phyloP scores from a whole-genome alignment of 2,888 invertebrate genomes.

The Lordiphosa andalusiaca region DNA sequence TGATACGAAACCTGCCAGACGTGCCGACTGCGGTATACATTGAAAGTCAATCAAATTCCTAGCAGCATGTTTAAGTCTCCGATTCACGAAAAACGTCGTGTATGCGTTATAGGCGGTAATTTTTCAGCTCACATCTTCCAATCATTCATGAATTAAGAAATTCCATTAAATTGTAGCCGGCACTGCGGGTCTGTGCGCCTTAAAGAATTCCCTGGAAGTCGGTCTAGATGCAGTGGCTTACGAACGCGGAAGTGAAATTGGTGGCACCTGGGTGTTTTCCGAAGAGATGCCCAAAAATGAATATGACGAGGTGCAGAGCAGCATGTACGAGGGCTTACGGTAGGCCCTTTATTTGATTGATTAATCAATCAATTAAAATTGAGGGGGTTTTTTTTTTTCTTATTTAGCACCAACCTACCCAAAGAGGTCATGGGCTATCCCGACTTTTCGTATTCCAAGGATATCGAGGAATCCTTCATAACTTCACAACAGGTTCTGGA shows the following conservation, averaged over 20 bases:
- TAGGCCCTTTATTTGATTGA: slow-evolving; percentile 81
- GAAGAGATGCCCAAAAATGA: slow-evolving; percentile 87
- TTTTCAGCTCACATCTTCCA: too few relatives aligned
- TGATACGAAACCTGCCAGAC: slow-evolving; percentile 3
- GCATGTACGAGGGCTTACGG: slow-evolving; percentile 95
- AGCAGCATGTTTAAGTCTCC: slow-evolving; percentile 43
- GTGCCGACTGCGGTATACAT: not conserved
- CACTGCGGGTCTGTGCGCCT: slow-evolving; percentile 91
- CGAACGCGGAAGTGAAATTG: slow-evolving; percentile 88
- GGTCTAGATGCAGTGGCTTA: slow-evolving; percentile 85
- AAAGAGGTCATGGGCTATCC: slow-evolving; percentile 97
- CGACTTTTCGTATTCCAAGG: slow-evolving; percentile 88
- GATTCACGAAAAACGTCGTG: slow-evolving; percentile 57
- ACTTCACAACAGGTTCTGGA: slow-evolving; percentile 87
- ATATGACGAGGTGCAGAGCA: slow-evolving; percentile 92
- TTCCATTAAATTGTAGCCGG: slow-evolving; percentile 83
- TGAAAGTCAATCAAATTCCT: not conserved
- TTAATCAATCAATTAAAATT: not conserved
- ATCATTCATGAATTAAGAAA: not conserved
- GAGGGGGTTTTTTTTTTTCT: not conserved
- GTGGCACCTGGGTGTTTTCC: slow-evolving; percentile 97
- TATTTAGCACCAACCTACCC: slow-evolving; percentile 91
- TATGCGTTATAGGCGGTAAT: slow-evolving; percentile 86
- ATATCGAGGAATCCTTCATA: slow-evolving; percentile 85
- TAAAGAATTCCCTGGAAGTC: slow-evolving; percentile 84